A percentile compares a stretch with the other conserved stretches of the same genome.
These are phyloP conservation scores for Falco rusticolus DNA, from an alignment of 2,797 vertebrate genomes.

Conservation along the genomic window DNA sequence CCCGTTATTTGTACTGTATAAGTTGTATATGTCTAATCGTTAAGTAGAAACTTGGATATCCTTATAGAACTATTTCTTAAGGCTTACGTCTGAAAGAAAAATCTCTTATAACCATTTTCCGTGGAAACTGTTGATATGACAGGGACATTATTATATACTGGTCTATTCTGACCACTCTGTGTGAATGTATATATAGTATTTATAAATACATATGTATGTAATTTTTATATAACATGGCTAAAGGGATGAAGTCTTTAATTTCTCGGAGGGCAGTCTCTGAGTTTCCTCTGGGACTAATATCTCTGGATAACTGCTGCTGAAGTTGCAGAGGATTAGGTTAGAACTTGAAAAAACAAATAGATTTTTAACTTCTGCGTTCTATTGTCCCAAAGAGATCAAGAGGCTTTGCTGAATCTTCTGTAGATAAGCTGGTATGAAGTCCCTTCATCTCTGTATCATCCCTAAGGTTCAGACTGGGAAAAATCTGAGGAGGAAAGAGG, in stretches of 20 bases:
- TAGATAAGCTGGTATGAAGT: slow-evolving; percentile 54
- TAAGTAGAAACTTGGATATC: not conserved
- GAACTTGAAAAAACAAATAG: slow-evolving; percentile 48
- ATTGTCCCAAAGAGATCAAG: slow-evolving; percentile 37
- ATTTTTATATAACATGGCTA: not conserved
- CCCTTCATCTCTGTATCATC: slow-evolving; percentile 48
- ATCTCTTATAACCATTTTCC: not conserved
- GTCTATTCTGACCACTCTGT: not conserved
- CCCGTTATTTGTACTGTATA: not conserved
- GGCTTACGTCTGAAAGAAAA: not conserved
- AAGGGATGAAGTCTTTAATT: not conserved
- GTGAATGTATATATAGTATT: not conserved
- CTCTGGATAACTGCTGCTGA: slow-evolving; percentile 35
- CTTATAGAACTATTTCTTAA: not conserved
- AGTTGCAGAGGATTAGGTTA: slow-evolving; percentile 30
- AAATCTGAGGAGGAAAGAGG: slow-evolving; percentile 9
- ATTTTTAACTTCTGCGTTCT: slow-evolving; percentile 26
- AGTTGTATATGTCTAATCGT: not conserved
- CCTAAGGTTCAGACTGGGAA: slow-evolving; percentile 46
- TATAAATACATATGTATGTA: not conserved
- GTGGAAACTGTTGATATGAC: not conserved
- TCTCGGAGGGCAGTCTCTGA: not conserved
- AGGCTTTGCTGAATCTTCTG: slow-evolving; percentile 55
- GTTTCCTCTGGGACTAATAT: slow-evolving; percentile 6
- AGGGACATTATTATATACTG: not conserved